Evolutionary conservation across 2,113 vertebrate genomes (phyloP).

Genomic region (Corythornis cristatus): DNA sequence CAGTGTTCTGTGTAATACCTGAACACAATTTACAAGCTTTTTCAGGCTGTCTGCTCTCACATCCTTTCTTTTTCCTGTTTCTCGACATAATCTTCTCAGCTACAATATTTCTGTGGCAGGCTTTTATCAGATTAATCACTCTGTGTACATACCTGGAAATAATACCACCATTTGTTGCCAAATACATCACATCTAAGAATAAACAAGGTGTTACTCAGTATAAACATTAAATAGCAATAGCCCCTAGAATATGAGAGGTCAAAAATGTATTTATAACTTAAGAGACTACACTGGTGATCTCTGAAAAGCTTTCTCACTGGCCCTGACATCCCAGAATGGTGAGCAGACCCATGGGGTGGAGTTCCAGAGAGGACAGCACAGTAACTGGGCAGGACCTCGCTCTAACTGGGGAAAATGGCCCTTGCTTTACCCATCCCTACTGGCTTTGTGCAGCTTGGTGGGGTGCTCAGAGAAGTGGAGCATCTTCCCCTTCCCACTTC

Average conservation of each 20-base stretch:
- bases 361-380: not conserved
- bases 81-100: not conserved
- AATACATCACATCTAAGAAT: not conserved
- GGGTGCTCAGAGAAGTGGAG: not conserved
- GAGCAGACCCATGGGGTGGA: not conserved
- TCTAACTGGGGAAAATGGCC: fast-evolving
- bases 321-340: not conserved
- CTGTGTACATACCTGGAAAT: not conserved
- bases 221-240: not conserved
- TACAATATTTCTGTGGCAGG: not conserved
- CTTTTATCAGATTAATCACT: not conserved
- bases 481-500: not conserved
- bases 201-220: not conserved
- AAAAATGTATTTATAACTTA: not conserved
- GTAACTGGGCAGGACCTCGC: not conserved
- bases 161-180: not conserved
- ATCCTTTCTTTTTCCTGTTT: not conserved
- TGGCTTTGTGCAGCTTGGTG: not conserved
- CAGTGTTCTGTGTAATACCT: not conserved
- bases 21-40: not conserved
- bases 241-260: not conserved
- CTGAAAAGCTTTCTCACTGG: not conserved
- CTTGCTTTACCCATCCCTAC: not conserved
- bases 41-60: not conserved
- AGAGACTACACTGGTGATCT: not conserved